Base-by-base conservation (phyloP, 2,888 invertebrate species). In the Nomada ruficornis region DNA sequence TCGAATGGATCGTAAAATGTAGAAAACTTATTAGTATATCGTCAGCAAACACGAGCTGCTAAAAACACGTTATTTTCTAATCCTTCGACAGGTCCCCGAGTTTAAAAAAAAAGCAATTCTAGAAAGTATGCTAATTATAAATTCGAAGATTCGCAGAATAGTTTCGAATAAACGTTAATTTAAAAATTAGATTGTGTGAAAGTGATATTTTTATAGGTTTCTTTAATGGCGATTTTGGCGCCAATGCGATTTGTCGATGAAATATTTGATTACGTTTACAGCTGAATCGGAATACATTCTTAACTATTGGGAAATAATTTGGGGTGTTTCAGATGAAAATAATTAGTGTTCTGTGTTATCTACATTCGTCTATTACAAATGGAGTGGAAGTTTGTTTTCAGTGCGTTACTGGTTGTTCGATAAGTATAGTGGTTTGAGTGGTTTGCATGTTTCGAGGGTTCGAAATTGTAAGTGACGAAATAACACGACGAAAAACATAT, bases 1-100 rank as follows among this genome's bases (percentile, higher is more conserved):
- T 57, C 4, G 10, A 52, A 26, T 52, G 23, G 47, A 36, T 70
- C 29, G 23, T 71, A 42, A 71, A 75, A 69, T n/a, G n/a, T n/a
- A 15, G n/a, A 18, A 52, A 59, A n/a, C 10, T 9, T 10, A 18
- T 47, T 57, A 26, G 13, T 44, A 13, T 9, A 2, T 47, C 13
- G 13, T n/a, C 1, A 44, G 26, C 2, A 9, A 44, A 44, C 18
- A 9, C 4, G 42, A 64, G 7, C 42, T 1, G 42, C 2, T 11
- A n/a, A 44, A 52, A 20, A 50, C 18, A 29, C 42, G 11, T 10
- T 18, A 42, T 3, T n/a, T 42, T 62, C 10, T 13, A 59, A 10
- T 15, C 7, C 54, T 0, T 54, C 11, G 23, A 64, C 23, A 42
- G 15, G 13, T 7, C 7, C 7, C 36, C 0, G 36, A 36, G 36